These are phyloP conservation scores for Cyanoderma ruficeps DNA, from an alignment of 2,113 vertebrate species.

Conservation along the genomic window DNA sequence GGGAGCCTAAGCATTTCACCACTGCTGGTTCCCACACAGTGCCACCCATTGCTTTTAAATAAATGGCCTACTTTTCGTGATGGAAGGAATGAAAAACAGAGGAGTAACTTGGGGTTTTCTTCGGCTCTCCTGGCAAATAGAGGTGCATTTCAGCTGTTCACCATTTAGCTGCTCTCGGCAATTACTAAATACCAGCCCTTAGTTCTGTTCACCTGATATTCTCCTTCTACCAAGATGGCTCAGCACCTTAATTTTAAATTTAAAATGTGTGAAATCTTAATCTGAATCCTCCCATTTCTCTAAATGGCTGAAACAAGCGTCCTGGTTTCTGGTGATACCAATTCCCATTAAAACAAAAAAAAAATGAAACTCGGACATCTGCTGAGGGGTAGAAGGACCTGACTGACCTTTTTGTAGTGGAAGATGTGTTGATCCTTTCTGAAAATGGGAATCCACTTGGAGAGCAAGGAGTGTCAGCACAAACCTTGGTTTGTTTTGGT, in stretches of 20 bases:
- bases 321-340: neutral
- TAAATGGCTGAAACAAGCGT: neutral
- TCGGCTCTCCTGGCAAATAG: neutral
- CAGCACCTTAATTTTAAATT: neutral
- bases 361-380: neutral
- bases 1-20: neutral
- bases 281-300: neutral
- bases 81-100: neutral
- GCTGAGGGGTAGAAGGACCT: neutral
- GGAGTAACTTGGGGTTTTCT: neutral
- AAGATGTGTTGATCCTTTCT: neutral
- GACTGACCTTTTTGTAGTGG: neutral
- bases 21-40: neutral
- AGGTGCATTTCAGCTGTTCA: neutral
- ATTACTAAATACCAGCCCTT: neutral
- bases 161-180: neutral
- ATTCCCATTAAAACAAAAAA: neutral
- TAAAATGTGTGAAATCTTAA: neutral
- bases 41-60: neutral
- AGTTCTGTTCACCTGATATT: neutral
- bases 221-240: neutral
- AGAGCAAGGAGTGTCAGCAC: neutral
- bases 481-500: conserved; percentile 6
- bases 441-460: neutral
- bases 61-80: neutral